Conservation (phyloP, 2,797 vertebrate genomes). For the Galaxias olidus region DNA sequence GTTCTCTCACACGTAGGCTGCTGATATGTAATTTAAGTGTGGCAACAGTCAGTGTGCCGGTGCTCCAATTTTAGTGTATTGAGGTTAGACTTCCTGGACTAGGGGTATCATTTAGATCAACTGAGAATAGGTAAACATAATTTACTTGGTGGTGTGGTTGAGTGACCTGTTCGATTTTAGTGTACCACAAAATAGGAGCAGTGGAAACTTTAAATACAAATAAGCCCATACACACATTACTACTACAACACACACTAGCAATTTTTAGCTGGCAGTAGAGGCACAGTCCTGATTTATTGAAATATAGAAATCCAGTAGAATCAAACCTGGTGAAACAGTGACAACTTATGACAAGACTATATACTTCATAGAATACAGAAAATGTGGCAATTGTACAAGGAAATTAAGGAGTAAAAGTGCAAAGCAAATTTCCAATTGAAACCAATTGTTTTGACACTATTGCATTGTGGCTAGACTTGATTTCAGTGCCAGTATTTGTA, state of each 20-base stretch:
- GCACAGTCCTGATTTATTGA: slow-evolving; percentile 54
- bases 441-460: too few relatives aligned
- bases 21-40: too few relatives aligned
- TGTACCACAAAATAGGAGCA: slow-evolving; percentile 27
- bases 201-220: slow-evolving; percentile 45
- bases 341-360: slow-evolving; percentile 21
- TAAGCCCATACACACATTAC: background rate
- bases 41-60: too few relatives aligned
- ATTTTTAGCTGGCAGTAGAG: slow-evolving; percentile 22
- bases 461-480: too few relatives aligned
- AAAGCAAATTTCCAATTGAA: too few relatives aligned
- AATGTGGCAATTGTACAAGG: too few relatives aligned
- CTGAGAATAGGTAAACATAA: background rate
- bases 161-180: background rate
- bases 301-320: slow-evolving; percentile 60
- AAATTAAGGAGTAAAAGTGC: too few relatives aligned
- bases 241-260: background rate
- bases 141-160: background rate
- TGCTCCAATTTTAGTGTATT: too few relatives aligned
- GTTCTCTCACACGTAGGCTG: background rate
- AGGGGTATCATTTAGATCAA: slow-evolving; percentile 20
- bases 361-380: background rate
- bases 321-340: slow-evolving; percentile 28
- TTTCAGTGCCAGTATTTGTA: too few relatives aligned
- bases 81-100: slow-evolving; percentile 30